phyloP scores from a whole-genome alignment of 2,888 invertebrate species.

The Sarcophaga variegata region DNA sequence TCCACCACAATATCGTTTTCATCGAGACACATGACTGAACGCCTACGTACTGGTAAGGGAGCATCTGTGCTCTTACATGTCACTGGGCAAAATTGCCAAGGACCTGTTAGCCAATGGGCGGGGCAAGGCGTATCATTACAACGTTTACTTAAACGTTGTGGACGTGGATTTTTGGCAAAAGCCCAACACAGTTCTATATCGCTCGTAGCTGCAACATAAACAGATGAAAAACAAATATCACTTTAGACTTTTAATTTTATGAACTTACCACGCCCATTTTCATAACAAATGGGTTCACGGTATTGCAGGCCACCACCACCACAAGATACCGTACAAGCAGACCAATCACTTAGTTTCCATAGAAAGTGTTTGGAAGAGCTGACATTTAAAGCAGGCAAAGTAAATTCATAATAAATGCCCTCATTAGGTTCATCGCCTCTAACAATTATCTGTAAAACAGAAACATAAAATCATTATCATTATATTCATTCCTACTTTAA shows the following conservation, averaged over 20 bases:
- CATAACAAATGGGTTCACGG: slow-evolving; percentile 82
- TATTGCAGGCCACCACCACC: slow-evolving; percentile 89
- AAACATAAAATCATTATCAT: slow-evolving; percentile 40
- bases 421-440: slow-evolving; percentile 89
- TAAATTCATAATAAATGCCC: slow-evolving; percentile 92
- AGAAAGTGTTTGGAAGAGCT: slow-evolving; percentile 85
- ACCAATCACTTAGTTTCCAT: slow-evolving; percentile 92
- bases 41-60: slow-evolving; percentile 84
- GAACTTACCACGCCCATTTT: slow-evolving; percentile 82
- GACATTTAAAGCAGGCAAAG: slow-evolving; percentile 82
- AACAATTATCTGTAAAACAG: slow-evolving; percentile 85
- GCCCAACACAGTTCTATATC: slow-evolving; percentile 85
- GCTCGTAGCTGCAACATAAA: slow-evolving; percentile 82
- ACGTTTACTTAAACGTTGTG: slow-evolving; percentile 84
- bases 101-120: slow-evolving; percentile 93
- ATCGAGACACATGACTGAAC: slow-evolving; percentile 90
- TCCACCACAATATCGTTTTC: slow-evolving; percentile 89
- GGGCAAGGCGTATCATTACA: slow-evolving; percentile 87
- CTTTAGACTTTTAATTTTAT: not conserved
- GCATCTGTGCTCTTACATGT: slow-evolving; percentile 83
- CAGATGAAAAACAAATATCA: not conserved
- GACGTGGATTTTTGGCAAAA: slow-evolving; percentile 83
- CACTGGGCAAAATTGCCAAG: slow-evolving; percentile 92
- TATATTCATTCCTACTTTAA: not conserved
- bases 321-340: slow-evolving; percentile 89